Percentiles rank a stretch among this genome's conserved stretches.
Evolutionary conservation across 2,113 vertebrate species (phyloP).

Genomic region (Myotis davidii): DNA sequence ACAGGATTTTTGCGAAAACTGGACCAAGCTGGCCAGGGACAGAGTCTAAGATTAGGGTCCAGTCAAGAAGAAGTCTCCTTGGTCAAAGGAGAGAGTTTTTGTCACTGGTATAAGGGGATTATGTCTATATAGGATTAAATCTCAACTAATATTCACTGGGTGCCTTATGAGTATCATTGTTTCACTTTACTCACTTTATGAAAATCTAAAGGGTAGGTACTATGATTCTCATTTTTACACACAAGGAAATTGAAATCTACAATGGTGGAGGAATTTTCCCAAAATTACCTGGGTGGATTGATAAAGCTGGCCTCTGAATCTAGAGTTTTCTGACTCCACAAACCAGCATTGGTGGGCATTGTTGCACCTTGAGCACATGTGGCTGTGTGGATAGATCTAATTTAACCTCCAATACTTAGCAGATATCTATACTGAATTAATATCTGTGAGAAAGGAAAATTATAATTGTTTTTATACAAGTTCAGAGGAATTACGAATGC

Average conservation of each 20-base stretch:
- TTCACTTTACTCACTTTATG: background rate
- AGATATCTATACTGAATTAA: background rate
- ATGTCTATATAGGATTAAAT: background rate
- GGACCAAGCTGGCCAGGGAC: background rate
- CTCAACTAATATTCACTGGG: background rate
- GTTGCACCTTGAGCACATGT: background rate
- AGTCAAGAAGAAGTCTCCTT: background rate
- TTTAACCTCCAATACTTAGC: background rate
- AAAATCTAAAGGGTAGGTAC: background rate
- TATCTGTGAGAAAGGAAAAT: background rate
- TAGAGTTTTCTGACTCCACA: background rate
- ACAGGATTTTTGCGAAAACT: background rate
- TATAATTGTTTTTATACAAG: background rate
- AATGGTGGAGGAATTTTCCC: background rate
- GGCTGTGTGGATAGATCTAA: background rate
- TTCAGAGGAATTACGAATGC: constrained; percentile 12
- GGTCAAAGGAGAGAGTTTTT: background rate
- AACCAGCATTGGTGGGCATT: background rate
- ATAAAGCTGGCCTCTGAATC: background rate
- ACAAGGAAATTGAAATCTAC: background rate
- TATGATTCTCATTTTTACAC: background rate
- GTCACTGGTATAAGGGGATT: background rate
- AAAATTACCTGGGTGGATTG: background rate
- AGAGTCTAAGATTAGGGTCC: background rate
- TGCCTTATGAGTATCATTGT: background rate